Evolutionary conservation across 2,888 invertebrate species (phyloP).

Genomic region (Tiphia femorata): DNA sequence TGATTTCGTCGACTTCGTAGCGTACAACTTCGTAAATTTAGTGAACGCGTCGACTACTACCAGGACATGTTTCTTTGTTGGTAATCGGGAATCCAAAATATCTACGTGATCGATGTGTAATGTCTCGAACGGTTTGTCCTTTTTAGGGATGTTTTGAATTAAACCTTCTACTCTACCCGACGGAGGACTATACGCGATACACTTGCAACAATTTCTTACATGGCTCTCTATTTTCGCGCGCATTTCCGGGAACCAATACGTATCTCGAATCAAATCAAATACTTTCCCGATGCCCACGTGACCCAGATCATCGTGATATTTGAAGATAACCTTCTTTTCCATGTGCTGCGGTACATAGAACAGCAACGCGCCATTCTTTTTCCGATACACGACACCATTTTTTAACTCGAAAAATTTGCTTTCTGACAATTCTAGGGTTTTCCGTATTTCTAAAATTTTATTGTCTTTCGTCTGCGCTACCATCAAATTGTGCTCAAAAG

Average conservation of each 20-base stretch:
- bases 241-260: constrained; percentile 30
- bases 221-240: constrained; percentile 15
- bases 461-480: too few relatives aligned
- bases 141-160: constrained; percentile 28
- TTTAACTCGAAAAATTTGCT: constrained; percentile 28
- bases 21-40: constrained; percentile 44
- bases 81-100: constrained; percentile 39
- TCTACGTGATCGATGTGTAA: constrained; percentile 32
- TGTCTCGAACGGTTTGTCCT: constrained; percentile 25
- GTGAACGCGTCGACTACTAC: constrained; percentile 48
- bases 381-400: constrained; percentile 30
- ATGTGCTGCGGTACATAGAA: constrained; percentile 30
- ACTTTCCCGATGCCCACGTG: constrained; percentile 34
- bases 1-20: constrained; percentile 23
- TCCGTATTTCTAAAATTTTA: too few relatives aligned
- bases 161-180: constrained; percentile 25
- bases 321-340: constrained; percentile 23
- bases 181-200: constrained; percentile 21
- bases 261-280: constrained; percentile 10
- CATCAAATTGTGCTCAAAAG: too few relatives aligned
- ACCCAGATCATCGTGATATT: constrained; percentile 30
- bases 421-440: too few relatives aligned
- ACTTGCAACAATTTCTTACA: constrained; percentile 28
- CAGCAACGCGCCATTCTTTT: constrained; percentile 15
- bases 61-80: constrained; percentile 48